A percentile compares a stretch with the other conserved stretches of the same genome.
Conservation (phyloP, 2,888 invertebrate genomes). For the Oscheius sp. region DNA sequence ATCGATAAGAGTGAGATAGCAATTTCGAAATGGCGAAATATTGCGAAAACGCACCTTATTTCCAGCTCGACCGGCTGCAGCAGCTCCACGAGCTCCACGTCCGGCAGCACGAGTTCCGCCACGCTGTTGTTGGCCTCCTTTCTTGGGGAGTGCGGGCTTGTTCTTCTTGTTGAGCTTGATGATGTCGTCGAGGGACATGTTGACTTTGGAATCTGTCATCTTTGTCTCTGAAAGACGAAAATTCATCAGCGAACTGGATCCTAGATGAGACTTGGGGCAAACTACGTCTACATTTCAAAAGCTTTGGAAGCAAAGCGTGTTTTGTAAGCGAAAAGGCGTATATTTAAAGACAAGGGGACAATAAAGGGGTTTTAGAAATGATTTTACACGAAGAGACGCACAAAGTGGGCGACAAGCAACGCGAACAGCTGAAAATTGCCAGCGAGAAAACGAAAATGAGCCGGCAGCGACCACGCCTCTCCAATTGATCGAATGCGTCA, state of each 20-base stretch:
- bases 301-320: too few relatives aligned
- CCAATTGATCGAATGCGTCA: not conserved
- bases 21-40: not conserved
- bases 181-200: slow-evolving; percentile 42
- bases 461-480: not conserved
- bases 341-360: too few relatives aligned
- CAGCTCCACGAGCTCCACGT: slow-evolving; percentile 16
- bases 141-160: slow-evolving; percentile 7
- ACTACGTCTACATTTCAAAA: too few relatives aligned
- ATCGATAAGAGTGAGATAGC: not conserved
- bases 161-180: slow-evolving; percentile 41
- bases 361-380: too few relatives aligned
- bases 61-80: not conserved
- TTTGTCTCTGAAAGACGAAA: not conserved
- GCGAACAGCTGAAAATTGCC: not conserved
- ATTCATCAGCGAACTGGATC: too few relatives aligned
- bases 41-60: not conserved
- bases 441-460: too few relatives aligned
- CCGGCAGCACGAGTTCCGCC: slow-evolving; percentile 10
- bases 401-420: not conserved
- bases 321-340: too few relatives aligned
- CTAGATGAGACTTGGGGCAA: too few relatives aligned
- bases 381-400: not conserved
- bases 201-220: slow-evolving; percentile 38
- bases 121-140: slow-evolving; percentile 8